Conservation (phyloP, 2,888 invertebrate species). For the Lobophora halterata region DNA sequence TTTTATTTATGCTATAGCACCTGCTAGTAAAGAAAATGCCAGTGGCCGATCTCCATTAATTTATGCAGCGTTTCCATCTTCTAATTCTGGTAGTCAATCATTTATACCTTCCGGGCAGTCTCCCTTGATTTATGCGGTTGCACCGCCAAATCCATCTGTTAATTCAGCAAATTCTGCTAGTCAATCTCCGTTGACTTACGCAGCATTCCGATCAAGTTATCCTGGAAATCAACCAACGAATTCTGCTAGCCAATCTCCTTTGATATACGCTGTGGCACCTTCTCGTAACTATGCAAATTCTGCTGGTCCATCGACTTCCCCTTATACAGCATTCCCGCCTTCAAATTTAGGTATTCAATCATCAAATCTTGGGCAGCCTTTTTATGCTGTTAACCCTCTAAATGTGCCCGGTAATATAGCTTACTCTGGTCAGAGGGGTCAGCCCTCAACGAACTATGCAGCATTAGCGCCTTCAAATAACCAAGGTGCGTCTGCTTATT, state of each 20-base stretch:
- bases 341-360: no score
- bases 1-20: not conserved
- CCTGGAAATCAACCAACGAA: no score
- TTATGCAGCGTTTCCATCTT: not conserved
- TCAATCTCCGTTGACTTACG: conserved; percentile 6
- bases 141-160: not conserved
- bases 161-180: conserved; percentile 4
- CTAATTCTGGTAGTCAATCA: not conserved
- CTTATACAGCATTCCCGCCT: no score
- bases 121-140: conserved; percentile 2
- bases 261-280: no score
- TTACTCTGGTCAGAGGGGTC: no score
- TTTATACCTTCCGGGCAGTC: not conserved
- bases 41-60: not conserved
- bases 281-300: no score
- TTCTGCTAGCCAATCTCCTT: conserved; percentile 5
- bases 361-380: no score
- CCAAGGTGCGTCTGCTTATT: conserved; percentile 2
- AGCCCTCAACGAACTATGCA: no score
- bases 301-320: conserved; percentile 4
- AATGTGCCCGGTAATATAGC: no score
- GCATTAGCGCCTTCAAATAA: not conserved
- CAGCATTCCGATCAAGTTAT: no score
- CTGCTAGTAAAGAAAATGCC: not conserved
- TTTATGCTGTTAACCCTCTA: no score